These are phyloP conservation scores for Orestias chungarensis DNA, from an alignment of 2,797 vertebrate species.

Conservation along the genomic window DNA sequence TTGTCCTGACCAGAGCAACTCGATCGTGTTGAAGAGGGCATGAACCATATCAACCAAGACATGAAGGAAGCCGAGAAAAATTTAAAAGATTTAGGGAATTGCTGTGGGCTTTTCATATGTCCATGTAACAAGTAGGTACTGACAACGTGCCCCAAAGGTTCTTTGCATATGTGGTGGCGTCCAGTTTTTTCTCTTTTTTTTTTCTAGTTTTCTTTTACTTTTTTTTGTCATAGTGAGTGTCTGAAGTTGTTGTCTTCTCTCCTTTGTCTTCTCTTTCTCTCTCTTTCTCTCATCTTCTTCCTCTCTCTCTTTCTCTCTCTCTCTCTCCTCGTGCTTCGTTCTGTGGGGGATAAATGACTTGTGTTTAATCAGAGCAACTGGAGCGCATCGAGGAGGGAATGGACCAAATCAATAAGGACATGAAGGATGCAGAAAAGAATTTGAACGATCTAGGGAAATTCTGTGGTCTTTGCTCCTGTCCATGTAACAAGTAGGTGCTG, in stretches of 20 bases:
- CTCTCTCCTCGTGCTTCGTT: conserved; percentile 96
- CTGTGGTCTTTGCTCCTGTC: conserved; percentile 99
- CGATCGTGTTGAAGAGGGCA: conserved; percentile 99
- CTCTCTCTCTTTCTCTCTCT: conserved; percentile 74
- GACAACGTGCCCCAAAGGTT: conserved; percentile 86
- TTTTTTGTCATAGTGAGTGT: conserved; percentile 98
- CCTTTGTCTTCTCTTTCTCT: conserved; percentile 78
- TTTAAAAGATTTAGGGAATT: conserved; percentile 99
- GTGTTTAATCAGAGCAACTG: conserved; percentile 99
- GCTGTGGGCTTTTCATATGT: conserved; percentile 99
- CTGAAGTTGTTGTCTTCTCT: conserved; percentile 95
- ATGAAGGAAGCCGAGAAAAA: conserved; percentile 99
- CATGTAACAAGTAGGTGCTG: conserved; percentile 99
- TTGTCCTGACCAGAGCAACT: conserved; percentile 99
- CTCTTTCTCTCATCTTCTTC: conserved; percentile 47
- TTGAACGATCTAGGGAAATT: conserved; percentile 99
- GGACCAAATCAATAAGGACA: conserved; percentile 99
- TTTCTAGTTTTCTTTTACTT: conserved; percentile 86
- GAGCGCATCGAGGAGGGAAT: conserved; percentile 99
- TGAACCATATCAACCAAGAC: conserved; percentile 99
- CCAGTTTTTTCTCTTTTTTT: conserved; percentile 82
- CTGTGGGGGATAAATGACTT: conserved; percentile 99
- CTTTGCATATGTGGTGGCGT: conserved; percentile 97
- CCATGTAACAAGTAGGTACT: conserved; percentile 99
- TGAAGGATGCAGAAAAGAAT: conserved; percentile 99